phyloP scores from a whole-genome alignment of 2,888 invertebrate genomes.

The Dyspetes luteomarginatus region DNA sequence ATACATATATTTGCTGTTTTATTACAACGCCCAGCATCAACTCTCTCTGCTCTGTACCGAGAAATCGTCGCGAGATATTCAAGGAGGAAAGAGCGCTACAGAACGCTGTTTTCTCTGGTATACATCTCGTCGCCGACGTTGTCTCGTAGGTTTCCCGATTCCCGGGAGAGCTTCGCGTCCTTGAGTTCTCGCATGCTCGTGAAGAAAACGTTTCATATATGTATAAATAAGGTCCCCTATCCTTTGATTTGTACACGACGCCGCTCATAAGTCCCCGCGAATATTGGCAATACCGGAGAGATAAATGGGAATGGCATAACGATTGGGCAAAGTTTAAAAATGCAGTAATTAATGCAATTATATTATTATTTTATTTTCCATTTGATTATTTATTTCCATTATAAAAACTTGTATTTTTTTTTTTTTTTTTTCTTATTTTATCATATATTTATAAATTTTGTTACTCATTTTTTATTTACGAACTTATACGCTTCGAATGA shows the following conservation, averaged over 20 bases:
- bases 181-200: slow-evolving; percentile 31
- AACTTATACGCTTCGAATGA: too few species aligned
- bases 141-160: slow-evolving; percentile 48
- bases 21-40: too few species aligned
- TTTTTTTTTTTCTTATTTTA: too few species aligned
- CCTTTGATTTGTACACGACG: slow-evolving; percentile 19
- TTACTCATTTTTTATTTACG: too few species aligned
- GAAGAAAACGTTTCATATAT: slow-evolving; percentile 1
- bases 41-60: slow-evolving; percentile 30
- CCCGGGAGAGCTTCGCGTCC: slow-evolving; percentile 39
- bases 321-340: too few species aligned
- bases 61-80: slow-evolving; percentile 46
- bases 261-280: slow-evolving; percentile 34
- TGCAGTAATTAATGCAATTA: too few species aligned
- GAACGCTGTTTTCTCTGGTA: slow-evolving; percentile 41
- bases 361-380: too few species aligned
- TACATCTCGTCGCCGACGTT: slow-evolving; percentile 17
- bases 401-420: too few species aligned
- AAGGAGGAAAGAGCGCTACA: slow-evolving; percentile 35
- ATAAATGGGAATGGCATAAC: not conserved
- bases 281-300: not conserved
- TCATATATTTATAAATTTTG: too few species aligned
- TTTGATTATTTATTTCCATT: too few species aligned
- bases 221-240: slow-evolving; percentile 11
- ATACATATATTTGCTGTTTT: too few species aligned